Evolutionary conservation across 2,888 invertebrate species (phyloP).

Genomic region (Spisula solida): DNA sequence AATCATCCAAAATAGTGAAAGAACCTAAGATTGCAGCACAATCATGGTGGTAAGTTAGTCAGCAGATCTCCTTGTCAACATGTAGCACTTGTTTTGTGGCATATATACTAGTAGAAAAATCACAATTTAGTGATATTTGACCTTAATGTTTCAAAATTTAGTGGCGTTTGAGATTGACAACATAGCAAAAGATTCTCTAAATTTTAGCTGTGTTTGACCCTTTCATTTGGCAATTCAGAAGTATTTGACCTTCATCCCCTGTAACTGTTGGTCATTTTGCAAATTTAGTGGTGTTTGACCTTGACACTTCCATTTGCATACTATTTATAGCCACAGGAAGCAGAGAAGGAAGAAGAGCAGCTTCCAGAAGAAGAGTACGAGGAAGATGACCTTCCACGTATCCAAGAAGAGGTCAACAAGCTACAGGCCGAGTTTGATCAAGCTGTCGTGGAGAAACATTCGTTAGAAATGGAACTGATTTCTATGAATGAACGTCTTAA

Average conservation of each 20-base stretch:
- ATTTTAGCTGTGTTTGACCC: no score
- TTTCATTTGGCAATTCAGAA: no score
- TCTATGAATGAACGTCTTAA: slow-evolving; percentile 87
- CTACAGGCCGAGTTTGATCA: slow-evolving; percentile 86
- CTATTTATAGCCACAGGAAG: slow-evolving; percentile 71
- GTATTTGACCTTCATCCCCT: no score
- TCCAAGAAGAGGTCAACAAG: slow-evolving; percentile 84
- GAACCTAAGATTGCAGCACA: no score
- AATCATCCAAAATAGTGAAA: no score
- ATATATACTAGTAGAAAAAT: no score
- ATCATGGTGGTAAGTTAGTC: no score
- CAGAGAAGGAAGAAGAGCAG: slow-evolving; percentile 65
- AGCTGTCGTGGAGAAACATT: slow-evolving; percentile 87
- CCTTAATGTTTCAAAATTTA: not conserved
- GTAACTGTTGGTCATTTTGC: no score
- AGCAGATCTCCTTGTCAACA: no score
- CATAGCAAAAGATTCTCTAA: no score
- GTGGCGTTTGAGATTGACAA: not conserved
- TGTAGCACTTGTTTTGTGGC: no score
- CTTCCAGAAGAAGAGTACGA: slow-evolving; percentile 82
- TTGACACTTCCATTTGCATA: not conserved
- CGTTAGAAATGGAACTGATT: slow-evolving; percentile 85
- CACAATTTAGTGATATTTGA: not conserved
- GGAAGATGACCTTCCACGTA: slow-evolving; percentile 84
- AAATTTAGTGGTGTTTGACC: not conserved